A percentile compares a stretch with the other conserved stretches of the same genome.
Evolutionary conservation across 2,888 invertebrate species (phyloP).

Genomic region (Phyllotreta cruciferae): DNA sequence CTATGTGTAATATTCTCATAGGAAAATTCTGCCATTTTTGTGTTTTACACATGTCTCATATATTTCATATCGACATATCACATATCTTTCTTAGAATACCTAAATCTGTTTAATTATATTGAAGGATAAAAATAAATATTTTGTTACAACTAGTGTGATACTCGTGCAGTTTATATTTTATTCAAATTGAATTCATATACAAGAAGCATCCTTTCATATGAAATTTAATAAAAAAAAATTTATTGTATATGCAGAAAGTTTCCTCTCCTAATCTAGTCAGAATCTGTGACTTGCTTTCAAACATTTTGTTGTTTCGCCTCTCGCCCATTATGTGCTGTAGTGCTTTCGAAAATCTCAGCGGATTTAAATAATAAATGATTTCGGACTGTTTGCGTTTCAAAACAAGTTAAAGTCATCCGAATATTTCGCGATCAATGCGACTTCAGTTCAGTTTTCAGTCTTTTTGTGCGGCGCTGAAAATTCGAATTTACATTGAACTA

Average conservation of each 20-base stretch:
- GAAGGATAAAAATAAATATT: too few relatives aligned
- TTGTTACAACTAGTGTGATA: too few relatives aligned
- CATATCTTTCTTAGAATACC: too few relatives aligned
- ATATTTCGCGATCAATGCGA: constrained; percentile 18
- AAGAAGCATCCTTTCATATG: too few relatives aligned
- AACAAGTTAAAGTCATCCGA: constrained; percentile 33
- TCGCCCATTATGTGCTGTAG: constrained; percentile 8
- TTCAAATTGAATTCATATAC: too few relatives aligned
- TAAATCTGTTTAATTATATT: too few relatives aligned
- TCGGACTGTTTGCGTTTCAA: constrained; percentile 41
- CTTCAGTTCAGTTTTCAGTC: constrained; percentile 34
- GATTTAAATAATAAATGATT: constrained; percentile 46
- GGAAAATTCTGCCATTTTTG: constrained; percentile 43
- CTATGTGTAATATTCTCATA: constrained; percentile 53
- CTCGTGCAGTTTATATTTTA: too few relatives aligned
- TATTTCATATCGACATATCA: too few relatives aligned
- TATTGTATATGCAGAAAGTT: constrained; percentile 5
- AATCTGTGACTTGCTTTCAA: constrained; percentile 6
- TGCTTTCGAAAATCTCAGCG: constrained; percentile 35
- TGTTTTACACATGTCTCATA: constrained; percentile 53
- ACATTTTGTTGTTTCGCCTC: constrained; percentile 5
- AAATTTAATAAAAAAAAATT: too few relatives aligned
- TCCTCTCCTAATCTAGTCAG: background rate
- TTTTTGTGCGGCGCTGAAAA: constrained; percentile 26
- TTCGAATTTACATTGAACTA: constrained; percentile 10